Evolutionary conservation across 1,140 invertebrate species (phyloP).

Genomic region (Drosophila pruinosa): DNA sequence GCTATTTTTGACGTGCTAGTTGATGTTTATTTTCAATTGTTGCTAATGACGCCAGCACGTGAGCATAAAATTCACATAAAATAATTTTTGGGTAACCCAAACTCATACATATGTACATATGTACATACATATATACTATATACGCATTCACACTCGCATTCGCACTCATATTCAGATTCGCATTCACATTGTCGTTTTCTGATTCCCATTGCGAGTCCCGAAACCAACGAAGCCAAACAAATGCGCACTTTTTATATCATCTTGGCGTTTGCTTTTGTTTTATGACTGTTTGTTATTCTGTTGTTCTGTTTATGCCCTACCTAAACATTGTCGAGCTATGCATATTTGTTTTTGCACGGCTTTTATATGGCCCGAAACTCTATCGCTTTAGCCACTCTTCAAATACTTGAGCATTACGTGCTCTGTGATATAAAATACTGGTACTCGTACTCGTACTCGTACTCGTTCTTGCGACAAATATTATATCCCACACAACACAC

Average conservation of each 20-base stretch:
- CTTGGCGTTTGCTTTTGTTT: constrained; percentile 41
- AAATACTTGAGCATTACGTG: constrained; percentile 33
- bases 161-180: neutral
- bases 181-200: neutral
- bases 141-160: neutral
- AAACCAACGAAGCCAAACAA: constrained; percentile 47
- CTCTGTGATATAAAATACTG: constrained; percentile 17
- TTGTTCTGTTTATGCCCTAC: constrained; percentile 42
- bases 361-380: constrained; percentile 33
- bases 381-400: constrained; percentile 4
- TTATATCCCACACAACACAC: neutral
- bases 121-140: too few species aligned
- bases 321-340: constrained; percentile 65
- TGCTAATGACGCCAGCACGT: constrained; percentile 58
- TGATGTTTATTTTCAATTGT: constrained; percentile 11
- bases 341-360: constrained; percentile 62
- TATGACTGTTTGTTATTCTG: constrained; percentile 64
- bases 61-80: constrained; percentile 73
- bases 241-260: constrained; percentile 61
- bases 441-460: neutral
- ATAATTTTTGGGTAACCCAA: constrained; percentile 20
- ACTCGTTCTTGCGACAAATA: neutral
- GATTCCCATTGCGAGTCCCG: neutral
- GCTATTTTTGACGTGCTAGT: neutral
- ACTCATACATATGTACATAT: too few species aligned